Evolutionary conservation across 2,113 vertebrate species (phyloP).

Genomic region (Zapus hudsonius): DNA sequence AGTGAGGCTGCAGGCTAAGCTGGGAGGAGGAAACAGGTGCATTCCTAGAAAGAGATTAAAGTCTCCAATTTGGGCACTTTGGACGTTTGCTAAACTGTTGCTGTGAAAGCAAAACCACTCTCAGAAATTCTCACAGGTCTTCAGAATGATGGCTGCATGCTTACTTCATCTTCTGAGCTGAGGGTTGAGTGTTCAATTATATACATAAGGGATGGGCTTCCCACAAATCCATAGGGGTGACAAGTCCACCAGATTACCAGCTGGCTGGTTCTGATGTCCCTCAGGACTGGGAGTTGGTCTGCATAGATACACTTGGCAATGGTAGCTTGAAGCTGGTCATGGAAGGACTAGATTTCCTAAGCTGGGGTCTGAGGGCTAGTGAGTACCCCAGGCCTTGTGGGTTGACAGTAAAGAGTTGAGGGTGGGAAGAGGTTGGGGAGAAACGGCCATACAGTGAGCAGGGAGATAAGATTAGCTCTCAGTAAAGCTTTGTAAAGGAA

Average conservation of each 20-base stretch:
- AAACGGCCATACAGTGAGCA: too few species aligned
- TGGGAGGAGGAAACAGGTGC: not conserved
- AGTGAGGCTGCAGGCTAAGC: rapidly evolving
- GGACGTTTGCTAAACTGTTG: not conserved
- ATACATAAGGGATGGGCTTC: not conserved
- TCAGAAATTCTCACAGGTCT: not conserved
- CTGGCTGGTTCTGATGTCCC: not conserved
- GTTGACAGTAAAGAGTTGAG: not conserved
- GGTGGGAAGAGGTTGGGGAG: too few species aligned
- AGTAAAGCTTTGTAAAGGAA: not conserved
- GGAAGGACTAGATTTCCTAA: not conserved
- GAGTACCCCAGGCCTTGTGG: not conserved
- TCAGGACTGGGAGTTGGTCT: not conserved
- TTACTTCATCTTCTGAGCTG: too few species aligned
- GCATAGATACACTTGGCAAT: not conserved
- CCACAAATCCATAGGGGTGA: not conserved
- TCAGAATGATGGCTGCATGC: not conserved
- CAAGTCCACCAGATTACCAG: not conserved
- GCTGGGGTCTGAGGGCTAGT: not conserved
- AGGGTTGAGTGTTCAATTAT: too few species aligned
- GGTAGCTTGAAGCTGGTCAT: not conserved
- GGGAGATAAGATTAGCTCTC: not conserved
- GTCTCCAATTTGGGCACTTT: not conserved
- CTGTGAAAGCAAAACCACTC: not conserved
- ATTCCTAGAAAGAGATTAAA: too few species aligned